Conservation (phyloP, 1,140 invertebrate species). For the Drosophila nasuta region DNA sequence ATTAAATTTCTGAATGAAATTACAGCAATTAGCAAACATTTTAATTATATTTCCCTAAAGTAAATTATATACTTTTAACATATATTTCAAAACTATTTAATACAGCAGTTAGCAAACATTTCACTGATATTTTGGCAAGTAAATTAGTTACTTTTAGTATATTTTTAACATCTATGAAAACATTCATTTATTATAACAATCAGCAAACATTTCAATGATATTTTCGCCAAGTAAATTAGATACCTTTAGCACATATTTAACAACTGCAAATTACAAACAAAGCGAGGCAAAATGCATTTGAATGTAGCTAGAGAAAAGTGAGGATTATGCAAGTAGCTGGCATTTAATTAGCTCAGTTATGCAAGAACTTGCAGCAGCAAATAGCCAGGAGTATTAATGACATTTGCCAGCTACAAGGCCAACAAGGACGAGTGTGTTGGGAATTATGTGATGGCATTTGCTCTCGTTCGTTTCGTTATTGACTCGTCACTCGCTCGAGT, state of each 20-base stretch:
- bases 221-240: too few relatives aligned
- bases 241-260: background rate
- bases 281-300: background rate
- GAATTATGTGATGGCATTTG: background rate
- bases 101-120: too few relatives aligned
- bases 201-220: too few relatives aligned
- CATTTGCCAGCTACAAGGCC: constrained; percentile 1
- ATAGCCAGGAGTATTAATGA: background rate
- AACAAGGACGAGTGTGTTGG: background rate
- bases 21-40: too few relatives aligned
- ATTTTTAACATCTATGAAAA: background rate
- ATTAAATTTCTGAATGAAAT: too few relatives aligned
- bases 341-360: constrained; percentile 8
- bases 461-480: constrained; percentile 1
- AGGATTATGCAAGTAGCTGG: constrained; percentile 1
- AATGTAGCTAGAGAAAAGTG: background rate
- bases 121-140: too few relatives aligned
- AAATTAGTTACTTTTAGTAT: too few relatives aligned
- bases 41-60: too few relatives aligned
- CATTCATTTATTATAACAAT: too few relatives aligned
- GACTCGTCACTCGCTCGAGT: constrained; percentile 14
- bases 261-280: too few relatives aligned
- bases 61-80: too few relatives aligned
- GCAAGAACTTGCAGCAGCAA: background rate
- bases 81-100: too few relatives aligned